Percentiles rank a stretch among this genome's conserved stretches.
These are phyloP conservation scores for Ciconia nigra DNA, from an alignment of 2,797 vertebrate species.

Conservation along the genomic window DNA sequence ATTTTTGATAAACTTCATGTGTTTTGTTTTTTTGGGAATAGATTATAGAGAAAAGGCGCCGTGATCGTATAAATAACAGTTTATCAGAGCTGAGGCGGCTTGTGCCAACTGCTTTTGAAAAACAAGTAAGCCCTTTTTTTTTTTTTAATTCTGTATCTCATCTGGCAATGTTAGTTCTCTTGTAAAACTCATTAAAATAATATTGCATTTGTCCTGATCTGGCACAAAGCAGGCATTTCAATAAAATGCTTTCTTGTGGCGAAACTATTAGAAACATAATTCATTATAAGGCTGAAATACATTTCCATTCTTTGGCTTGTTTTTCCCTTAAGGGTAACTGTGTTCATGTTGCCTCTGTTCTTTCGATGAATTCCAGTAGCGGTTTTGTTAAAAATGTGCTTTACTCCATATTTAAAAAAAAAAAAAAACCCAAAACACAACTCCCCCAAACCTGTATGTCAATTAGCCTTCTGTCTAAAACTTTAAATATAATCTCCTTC, in stretches of 20 bases:
- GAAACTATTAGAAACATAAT: slow-evolving; percentile 81
- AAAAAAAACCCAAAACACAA: background rate
- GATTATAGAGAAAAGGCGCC: slow-evolving; percentile 95
- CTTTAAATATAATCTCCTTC: background rate
- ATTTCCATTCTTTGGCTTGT: slow-evolving; percentile 78
- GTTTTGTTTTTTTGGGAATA: slow-evolving; percentile 69
- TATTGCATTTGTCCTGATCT: slow-evolving; percentile 76
- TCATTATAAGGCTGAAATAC: slow-evolving; percentile 79
- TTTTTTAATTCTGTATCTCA: slow-evolving; percentile 58
- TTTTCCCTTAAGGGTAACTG: slow-evolving; percentile 74
- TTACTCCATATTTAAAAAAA: background rate
- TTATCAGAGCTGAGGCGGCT: slow-evolving; percentile 90
- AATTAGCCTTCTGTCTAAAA: slow-evolving; percentile 37
- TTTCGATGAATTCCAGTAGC: slow-evolving; percentile 73
- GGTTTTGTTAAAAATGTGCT: slow-evolving; percentile 67
- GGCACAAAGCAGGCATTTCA: slow-evolving; percentile 74
- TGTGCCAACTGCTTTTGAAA: slow-evolving; percentile 92
- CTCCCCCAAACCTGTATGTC: background rate
- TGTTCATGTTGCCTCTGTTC: slow-evolving; percentile 73
- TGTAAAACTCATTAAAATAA: slow-evolving; percentile 79
- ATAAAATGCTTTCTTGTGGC: slow-evolving; percentile 83
- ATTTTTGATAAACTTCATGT: slow-evolving; percentile 39
- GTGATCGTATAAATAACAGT: slow-evolving; percentile 96
- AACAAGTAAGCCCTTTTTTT: slow-evolving; percentile 83
- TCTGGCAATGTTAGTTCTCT: slow-evolving; percentile 71